Evolutionary conservation across 2,113 vertebrate species (phyloP), one percentile per base, ranked within the genome.

Genomic region (Lanius ludovicianus): DNA sequence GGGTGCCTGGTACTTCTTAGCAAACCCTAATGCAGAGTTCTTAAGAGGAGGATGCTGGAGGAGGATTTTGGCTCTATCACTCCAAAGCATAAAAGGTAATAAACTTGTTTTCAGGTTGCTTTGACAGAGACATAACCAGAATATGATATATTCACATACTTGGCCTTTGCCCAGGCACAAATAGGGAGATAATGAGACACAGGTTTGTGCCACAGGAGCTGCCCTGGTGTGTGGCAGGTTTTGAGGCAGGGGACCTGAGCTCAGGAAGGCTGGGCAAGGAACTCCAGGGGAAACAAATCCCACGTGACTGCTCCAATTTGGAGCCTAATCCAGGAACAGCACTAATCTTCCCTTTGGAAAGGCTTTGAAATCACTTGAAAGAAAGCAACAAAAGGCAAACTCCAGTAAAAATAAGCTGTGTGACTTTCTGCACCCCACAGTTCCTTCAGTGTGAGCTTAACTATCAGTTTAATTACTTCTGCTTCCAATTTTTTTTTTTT

Each of bases 381-480:
- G 75, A 15, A 95, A 73, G 57, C n/a, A 88, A 76, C 87, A 90
- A 91, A 95, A 92, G 77, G 20, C 90, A 96, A 87, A 75, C 16
- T 84, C 80, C 31, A 76, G 28, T 17, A 56, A 88, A 91, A 77
- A 49, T 73, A 81, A 69, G 15, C 71, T 74, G 28, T 14, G 12
- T 62, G 87, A 93, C 52, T 90, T 92, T 69, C 74, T 81, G 47
- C 55, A 55, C 49, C 88, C 31, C 74, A 52, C 30, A 56, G 60
- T 64, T 96, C 91, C 53, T 84, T 73, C 78, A 52, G 15, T 31
- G 28, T 87, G 60, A 30, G 12, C 80, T 96, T 96, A 96, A 92
- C 97, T 93, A 95, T 68, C 68, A 86, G 65, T 94, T 96, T 97
- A 97, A 98, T 97, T 97, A 94, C 56, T 63, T 84, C 92, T 91